Percentiles rank a stretch among this genome's conserved stretches.
Evolutionary conservation across 2,797 vertebrate genomes (phyloP).

Genomic region (Lerista edwardsae): DNA sequence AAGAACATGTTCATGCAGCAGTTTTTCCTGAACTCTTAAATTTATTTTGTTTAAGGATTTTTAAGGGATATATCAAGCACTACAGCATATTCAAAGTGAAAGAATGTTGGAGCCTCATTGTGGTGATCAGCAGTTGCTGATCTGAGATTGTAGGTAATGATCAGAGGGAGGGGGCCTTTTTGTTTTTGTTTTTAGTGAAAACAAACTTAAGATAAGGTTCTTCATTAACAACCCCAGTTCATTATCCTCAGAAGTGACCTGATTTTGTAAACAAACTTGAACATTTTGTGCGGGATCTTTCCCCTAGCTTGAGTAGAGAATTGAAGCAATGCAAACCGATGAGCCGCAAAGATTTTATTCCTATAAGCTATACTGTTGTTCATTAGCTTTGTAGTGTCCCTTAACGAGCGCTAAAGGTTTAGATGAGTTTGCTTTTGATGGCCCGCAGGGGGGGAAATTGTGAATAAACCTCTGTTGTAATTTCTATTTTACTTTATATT

Average conservation of each 20-base stretch:
- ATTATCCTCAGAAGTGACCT: not conserved
- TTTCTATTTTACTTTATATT: slow-evolving; percentile 25
- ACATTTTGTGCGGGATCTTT: not conserved
- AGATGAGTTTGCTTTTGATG: slow-evolving; percentile 4
- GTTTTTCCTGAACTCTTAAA: not conserved
- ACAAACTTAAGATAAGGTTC: not conserved
- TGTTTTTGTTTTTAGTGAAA: not conserved
- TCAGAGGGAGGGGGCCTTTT: not conserved
- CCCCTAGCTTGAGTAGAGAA: not conserved
- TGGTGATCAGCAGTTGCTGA: too few relatives aligned
- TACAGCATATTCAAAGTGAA: not conserved
- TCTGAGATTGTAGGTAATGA: not conserved
- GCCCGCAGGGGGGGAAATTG: not conserved
- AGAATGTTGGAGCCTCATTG: not conserved
- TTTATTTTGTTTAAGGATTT: not conserved
- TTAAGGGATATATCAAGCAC: not conserved
- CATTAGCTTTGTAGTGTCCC: slow-evolving; percentile 8
- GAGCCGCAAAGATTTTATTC: not conserved
- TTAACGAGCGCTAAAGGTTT: slow-evolving; percentile 25
- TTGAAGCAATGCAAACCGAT: not conserved
- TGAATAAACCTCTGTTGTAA: slow-evolving; percentile 14
- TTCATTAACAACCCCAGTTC: not conserved
- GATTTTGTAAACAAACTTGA: not conserved
- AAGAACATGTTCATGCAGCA: not conserved
- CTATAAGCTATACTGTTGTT: not conserved